Conservation (phyloP, 2,113 vertebrate genomes). For the Phasianus colchicus region DNA sequence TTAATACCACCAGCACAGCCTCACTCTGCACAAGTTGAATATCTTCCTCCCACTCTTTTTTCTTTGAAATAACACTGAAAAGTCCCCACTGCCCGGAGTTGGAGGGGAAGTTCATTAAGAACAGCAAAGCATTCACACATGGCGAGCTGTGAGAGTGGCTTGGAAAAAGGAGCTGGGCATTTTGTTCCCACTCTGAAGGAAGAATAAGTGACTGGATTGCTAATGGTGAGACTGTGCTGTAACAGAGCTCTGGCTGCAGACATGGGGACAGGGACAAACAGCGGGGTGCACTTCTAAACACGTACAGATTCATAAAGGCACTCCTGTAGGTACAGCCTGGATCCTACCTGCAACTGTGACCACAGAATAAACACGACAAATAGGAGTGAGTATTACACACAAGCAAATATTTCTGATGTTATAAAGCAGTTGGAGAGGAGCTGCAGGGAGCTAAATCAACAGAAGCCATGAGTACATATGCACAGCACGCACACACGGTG, state of each 20-base stretch:
- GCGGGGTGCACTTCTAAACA: not conserved
- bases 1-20: not conserved
- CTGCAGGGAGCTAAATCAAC: not conserved
- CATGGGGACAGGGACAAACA: not conserved
- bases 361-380: conserved; percentile 48
- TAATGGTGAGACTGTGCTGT: not conserved
- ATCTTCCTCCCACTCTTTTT: conserved; percentile 10
- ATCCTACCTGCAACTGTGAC: not conserved
- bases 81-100: not conserved
- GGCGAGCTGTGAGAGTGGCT: rapidly evolving
- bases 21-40: not conserved
- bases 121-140: not conserved
- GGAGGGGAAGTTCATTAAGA: not conserved
- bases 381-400: not conserved
- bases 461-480: conserved; percentile 37
- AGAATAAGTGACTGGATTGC: not conserved
- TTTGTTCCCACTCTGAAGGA: not conserved
- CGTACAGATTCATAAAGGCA: not conserved
- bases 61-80: not conserved
- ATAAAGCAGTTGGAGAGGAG: conserved; percentile 49
- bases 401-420: conserved; percentile 23
- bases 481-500: not conserved
- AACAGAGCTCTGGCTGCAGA: not conserved
- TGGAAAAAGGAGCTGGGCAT: not conserved
- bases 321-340: conserved; percentile 27